Conservation (phyloP, 2,888 invertebrate species). For the Anarsia innoxiella region DNA sequence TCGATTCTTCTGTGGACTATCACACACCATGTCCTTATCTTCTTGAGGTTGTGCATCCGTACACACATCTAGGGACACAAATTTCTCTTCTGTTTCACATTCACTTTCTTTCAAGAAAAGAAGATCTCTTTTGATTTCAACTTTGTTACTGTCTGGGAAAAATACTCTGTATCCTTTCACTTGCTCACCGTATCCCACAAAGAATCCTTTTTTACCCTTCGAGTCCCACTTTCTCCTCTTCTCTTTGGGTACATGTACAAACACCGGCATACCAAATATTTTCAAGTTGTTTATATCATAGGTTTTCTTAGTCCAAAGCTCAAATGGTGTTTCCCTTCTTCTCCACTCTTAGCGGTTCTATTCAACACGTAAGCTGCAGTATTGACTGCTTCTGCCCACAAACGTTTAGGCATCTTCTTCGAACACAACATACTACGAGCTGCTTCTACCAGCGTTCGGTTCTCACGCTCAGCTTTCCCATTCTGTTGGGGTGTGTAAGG, state of each 20-base stretch:
- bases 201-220: conserved; percentile 13
- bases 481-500: conserved; percentile 14
- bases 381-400: conserved; percentile 15
- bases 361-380: no score
- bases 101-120: conserved; percentile 11
- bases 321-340: conserved; percentile 2
- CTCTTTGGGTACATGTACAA: conserved; percentile 15
- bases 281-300: conserved; percentile 13
- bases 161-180: not conserved
- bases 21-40: no score
- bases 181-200: not conserved
- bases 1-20: no score
- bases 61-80: no score
- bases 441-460: conserved; percentile 12
- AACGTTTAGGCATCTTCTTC: conserved; percentile 3
- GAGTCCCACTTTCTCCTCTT: conserved; percentile 12
- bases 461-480: conserved; percentile 12
- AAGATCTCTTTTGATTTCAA: conserved; percentile 18
- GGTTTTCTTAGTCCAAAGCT: conserved; percentile 8
- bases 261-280: conserved; percentile 15
- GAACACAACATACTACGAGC: conserved; percentile 11
- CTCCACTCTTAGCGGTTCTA: conserved; percentile 1
- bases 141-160: conserved; percentile 12
- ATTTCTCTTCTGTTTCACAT: no score
- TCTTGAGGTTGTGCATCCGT: no score